Base-by-base conservation (phyloP, 2,797 vertebrate genomes). In the Pitangus sulphuratus region DNA sequence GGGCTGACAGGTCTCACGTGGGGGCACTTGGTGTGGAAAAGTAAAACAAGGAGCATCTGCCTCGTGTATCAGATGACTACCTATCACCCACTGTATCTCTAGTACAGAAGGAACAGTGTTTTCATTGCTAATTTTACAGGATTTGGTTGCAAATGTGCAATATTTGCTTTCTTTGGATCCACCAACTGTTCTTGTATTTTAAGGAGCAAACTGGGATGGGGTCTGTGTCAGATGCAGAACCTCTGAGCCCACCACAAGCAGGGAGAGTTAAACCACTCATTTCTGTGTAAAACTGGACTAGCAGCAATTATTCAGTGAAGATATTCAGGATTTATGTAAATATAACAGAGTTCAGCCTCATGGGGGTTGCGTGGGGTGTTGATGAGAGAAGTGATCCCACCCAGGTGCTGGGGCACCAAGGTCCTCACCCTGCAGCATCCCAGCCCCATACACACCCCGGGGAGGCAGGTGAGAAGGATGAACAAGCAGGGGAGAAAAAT, bases 391-490 rank as follows among this genome's bases (percentile, higher is more conserved):
- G 30, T 2, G 10, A 88, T 51, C 10, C 39, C 39, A 69, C 12
- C 22, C 9, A 4, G 5, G 15, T 28, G 12, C 51, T 89, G 81
- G 44, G 45, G 4, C 37, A 57, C 20, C 18, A 3, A 15, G 20
- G 6, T 62, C n/a, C 33, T 79, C 53, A 20, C 31, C 40, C 48
- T 14, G 28, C 30, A 66, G 14, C 71, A 80, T 22, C 35, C 25
- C 0, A 0, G 25, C 18, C 28, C 13, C 25, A 3, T 2, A 0
- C 0, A 18, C 40, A 51, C 28, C 6, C 12, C 0, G 0, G 25
- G 12, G 14, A 74, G 11, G 4, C 0, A 2, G 8, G 33, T 7
- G 8, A 15, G 42, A 61, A 60, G 35, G 39, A 45, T 9, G 17
- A 15, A n/a, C 4, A 33, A 30, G 21, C 24, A 30, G 42, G 57